Percentiles rank a stretch among this genome's conserved stretches.
Conservation (phyloP, 2,797 vertebrate genomes). For the Sylvia borin region DNA sequence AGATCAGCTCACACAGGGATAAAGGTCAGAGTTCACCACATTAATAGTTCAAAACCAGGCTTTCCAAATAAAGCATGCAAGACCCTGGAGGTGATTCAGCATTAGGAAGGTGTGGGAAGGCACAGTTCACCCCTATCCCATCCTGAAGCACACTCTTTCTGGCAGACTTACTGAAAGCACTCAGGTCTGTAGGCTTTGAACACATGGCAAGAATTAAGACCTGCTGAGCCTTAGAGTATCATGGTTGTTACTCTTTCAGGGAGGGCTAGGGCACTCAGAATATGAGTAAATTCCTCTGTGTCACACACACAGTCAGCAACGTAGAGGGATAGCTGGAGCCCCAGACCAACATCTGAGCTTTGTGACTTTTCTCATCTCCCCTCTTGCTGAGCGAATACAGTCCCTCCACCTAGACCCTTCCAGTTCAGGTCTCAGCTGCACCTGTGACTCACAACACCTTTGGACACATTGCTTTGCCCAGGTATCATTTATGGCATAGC, state of each 20-base stretch:
- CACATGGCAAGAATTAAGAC: background rate
- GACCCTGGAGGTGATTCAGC: slow-evolving; percentile 38
- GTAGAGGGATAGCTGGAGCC: background rate
- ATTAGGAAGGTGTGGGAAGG: slow-evolving; percentile 49
- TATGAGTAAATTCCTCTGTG: background rate
- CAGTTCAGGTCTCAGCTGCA: background rate
- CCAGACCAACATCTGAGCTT: background rate
- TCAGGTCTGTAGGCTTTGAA: background rate
- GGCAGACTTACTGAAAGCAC: slow-evolving; percentile 2
- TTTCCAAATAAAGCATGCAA: slow-evolving; percentile 50
- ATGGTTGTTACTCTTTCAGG: background rate
- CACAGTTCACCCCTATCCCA: slow-evolving; percentile 29
- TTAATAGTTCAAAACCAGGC: slow-evolving; percentile 19
- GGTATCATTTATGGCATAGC: background rate
- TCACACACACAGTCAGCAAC: background rate
- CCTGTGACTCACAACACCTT: background rate
- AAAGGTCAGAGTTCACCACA: background rate
- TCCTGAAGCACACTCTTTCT: background rate
- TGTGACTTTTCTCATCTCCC: background rate
- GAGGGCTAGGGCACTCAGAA: background rate
- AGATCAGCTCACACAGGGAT: background rate
- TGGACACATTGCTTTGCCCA: background rate
- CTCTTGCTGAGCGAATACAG: background rate
- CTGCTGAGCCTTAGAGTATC: background rate
- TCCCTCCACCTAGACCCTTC: background rate